These are phyloP conservation scores for Corvus moneduloides DNA, from an alignment of 2,113 vertebrate genomes.

Conservation along the genomic window DNA sequence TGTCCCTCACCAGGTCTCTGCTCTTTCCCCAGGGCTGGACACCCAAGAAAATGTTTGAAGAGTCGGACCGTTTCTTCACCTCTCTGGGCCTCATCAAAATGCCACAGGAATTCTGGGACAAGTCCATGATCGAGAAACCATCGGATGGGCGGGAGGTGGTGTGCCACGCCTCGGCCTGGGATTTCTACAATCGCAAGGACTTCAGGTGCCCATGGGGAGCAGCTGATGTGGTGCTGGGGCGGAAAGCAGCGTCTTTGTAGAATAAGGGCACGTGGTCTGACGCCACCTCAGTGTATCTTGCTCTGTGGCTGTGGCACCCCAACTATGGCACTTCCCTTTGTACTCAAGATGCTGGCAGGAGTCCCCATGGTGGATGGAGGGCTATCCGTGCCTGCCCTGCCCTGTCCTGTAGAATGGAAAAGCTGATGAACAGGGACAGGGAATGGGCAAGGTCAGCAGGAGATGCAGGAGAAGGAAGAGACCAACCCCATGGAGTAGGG, in stretches of 20 bases:
- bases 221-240: neutral
- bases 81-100: slow-evolving; percentile 86
- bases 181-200: slow-evolving; percentile 83
- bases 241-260: neutral
- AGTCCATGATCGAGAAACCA: slow-evolving; percentile 80
- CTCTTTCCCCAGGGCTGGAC: slow-evolving; percentile 83
- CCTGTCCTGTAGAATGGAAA: neutral
- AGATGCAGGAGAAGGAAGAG: neutral
- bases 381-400: neutral
- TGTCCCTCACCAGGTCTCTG: neutral
- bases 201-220: slow-evolving; percentile 67
- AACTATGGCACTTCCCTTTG: neutral
- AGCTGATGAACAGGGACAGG: neutral
- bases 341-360: neutral
- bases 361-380: neutral
- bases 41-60: slow-evolving; percentile 85
- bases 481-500: neutral
- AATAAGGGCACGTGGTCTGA: rapidly evolving
- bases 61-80: slow-evolving; percentile 86
- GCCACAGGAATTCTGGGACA: slow-evolving; percentile 79
- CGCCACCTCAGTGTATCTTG: neutral
- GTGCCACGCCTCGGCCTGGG: slow-evolving; percentile 82
- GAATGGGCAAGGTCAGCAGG: neutral
- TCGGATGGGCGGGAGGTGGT: slow-evolving; percentile 73
- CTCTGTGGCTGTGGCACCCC: neutral